Evolutionary conservation across 2,797 vertebrate genomes (phyloP).

Genomic region (Hippocampus kuda): DNA sequence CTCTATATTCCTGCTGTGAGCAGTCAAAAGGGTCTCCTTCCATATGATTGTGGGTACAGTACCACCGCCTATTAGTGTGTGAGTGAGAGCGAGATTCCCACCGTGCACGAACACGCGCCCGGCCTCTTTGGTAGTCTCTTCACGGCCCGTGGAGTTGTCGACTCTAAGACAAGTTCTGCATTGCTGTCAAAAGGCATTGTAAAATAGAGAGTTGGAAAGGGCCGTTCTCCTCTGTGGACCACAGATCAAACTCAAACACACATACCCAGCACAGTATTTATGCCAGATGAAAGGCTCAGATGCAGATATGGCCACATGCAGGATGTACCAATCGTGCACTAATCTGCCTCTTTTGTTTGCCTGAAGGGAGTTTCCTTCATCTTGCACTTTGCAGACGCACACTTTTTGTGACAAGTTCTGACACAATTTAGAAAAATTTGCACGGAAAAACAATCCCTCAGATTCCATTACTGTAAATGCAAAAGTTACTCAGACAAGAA

Average conservation of each 20-base stretch:
- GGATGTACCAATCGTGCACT: slow-evolving; percentile 19
- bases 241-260: slow-evolving; percentile 26
- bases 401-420: background rate
- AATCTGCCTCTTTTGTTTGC: slow-evolving; percentile 7
- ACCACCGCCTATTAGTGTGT: background rate
- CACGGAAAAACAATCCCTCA: background rate
- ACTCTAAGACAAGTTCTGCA: slow-evolving; percentile 32
- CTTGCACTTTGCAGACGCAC: slow-evolving; percentile 4
- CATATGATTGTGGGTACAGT: no score
- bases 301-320: slow-evolving; percentile 21
- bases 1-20: background rate
- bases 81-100: background rate
- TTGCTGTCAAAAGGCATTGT: slow-evolving; percentile 40
- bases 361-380: slow-evolving; percentile 6
- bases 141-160: slow-evolving; percentile 16
- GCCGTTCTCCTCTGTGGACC: slow-evolving; percentile 22
- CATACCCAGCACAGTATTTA: slow-evolving; percentile 11
- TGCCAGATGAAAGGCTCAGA: slow-evolving; percentile 3
- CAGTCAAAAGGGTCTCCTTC: background rate
- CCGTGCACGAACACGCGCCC: no score
- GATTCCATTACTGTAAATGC: background rate
- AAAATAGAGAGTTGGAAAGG: slow-evolving; percentile 25
- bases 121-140: background rate
- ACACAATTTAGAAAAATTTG: background rate
- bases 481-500: background rate